Conservation (phyloP, 2,888 invertebrate genomes). For the Lithophane semibrunnea region DNA sequence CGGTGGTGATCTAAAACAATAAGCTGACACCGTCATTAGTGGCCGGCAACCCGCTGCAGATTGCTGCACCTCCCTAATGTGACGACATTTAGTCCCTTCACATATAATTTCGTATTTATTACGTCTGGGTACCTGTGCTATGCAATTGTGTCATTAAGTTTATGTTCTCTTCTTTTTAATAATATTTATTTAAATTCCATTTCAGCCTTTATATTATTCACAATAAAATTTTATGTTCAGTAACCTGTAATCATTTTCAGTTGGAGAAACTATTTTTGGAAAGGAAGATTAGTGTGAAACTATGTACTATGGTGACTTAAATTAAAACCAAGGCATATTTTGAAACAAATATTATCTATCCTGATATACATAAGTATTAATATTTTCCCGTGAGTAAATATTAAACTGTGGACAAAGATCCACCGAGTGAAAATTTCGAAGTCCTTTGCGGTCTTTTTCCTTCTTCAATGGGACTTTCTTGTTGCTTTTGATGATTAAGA, state of each 20-base stretch:
- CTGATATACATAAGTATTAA: background rate
- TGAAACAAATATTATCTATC: background rate
- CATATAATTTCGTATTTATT: conserved; percentile 81
- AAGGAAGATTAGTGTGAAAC: background rate
- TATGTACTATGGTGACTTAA: background rate
- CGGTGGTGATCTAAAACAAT: conserved; percentile 89
- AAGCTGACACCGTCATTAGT: conserved; percentile 85
- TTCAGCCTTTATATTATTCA: background rate
- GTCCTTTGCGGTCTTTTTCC: background rate
- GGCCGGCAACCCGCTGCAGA: conserved; percentile 73
- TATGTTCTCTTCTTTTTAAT: conserved; percentile 31
- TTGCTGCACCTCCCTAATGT: conserved; percentile 84
- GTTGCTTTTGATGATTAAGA: background rate
- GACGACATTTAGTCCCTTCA: conserved; percentile 82
- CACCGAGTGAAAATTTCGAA: background rate
- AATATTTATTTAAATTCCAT: conserved; percentile 29
- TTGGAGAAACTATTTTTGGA: background rate
- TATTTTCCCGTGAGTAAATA: background rate
- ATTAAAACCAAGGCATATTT: background rate
- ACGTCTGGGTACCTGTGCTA: conserved; percentile 68
- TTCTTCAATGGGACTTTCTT: background rate
- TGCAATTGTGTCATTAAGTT: conserved; percentile 63
- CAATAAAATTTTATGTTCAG: background rate
- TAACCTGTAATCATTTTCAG: conserved; percentile 21
- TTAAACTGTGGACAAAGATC: conserved; percentile 6